A percentile compares a stretch with the other conserved stretches of the same genome.
Evolutionary conservation across 2,888 invertebrate species (phyloP).

Genomic region (Microplitis deprimator): DNA sequence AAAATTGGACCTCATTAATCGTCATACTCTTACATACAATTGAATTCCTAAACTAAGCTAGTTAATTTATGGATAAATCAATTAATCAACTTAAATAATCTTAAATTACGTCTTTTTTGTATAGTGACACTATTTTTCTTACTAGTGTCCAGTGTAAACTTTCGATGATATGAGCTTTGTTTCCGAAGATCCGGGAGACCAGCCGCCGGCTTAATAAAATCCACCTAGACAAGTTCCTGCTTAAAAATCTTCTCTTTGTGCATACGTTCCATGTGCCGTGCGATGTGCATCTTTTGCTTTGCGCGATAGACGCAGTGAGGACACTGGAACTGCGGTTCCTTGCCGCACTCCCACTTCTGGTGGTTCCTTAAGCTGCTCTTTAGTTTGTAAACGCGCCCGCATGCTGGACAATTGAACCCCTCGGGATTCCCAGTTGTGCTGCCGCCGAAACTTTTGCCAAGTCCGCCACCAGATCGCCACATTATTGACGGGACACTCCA

Average conservation of each 20-base stretch:
- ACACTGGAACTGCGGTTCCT: conserved; percentile 71
- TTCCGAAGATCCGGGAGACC: conserved; percentile 48
- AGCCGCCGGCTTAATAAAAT: conserved; percentile 43
- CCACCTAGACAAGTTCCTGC: conserved; percentile 67
- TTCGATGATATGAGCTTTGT: no score
- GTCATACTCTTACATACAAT: neutral
- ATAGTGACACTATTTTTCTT: neutral
- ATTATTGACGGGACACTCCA: conserved; percentile 71
- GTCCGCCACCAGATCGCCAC: conserved; percentile 67
- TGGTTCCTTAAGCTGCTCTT: conserved; percentile 79
- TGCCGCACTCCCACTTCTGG: conserved; percentile 72
- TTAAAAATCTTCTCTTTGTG: conserved; percentile 72
- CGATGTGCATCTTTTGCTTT: conserved; percentile 72
- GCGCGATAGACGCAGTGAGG: conserved; percentile 70
- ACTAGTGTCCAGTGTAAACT: neutral
- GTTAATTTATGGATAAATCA: neutral
- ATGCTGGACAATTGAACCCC: conserved; percentile 84
- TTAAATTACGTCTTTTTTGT: conserved; percentile 6
- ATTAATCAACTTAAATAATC: neutral
- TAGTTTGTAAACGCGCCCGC: conserved; percentile 88
- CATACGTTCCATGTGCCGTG: conserved; percentile 73
- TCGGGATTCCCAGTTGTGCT: conserved; percentile 66
- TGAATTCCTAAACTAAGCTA: neutral
- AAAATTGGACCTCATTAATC: conserved; percentile 6
- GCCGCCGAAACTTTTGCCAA: conserved; percentile 64